Base-by-base conservation (phyloP, 2,888 invertebrate genomes). In the Mamestra brassicae region DNA sequence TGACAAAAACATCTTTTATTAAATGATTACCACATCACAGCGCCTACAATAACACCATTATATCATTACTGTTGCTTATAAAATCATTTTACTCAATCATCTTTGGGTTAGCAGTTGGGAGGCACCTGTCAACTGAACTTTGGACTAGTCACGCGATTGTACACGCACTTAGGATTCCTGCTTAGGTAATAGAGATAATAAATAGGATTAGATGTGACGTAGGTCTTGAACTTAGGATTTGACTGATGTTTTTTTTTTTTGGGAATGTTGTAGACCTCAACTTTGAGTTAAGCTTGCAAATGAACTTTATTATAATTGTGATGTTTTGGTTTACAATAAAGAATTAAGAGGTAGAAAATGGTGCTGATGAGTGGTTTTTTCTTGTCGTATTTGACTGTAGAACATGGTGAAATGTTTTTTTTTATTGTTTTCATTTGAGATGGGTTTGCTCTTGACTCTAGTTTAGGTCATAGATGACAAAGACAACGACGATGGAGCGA, bases 21-120 rank as follows among this genome's bases (percentile, higher is more conserved):
- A 66, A 79, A 72, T 71, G 62, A 81, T 83, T 66, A 67, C 65
- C 3, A 26, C 36, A 73, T 58, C 17, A n/a, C 50, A 83, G 76
- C 78, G 74, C 82, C 79, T 86, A 81, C 85, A 74, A 52, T 10
- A 52, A 15, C 7, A 10, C 60, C 60, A 79, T 85, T 82, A 85
- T 60, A 58, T 70, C 67, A 86, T 86, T 81, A 84, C 62, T 60
- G 47, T 63, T 70, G 73, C 63, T 86, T 76, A 76, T 61, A 77
- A 26, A 47, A 66, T 74, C 77, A 72, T 86, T 86, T 80, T 69
- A 83, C 65, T 60, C 79, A 71, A 79, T 80, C 80, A 74, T 74
- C 47, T 62, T 85, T 58, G 26, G 72, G 15, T n/a, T 13, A 38
- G 67, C 13, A 70, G 50, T 69, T 69, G 15, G 36, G 75, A 45